phyloP scores from a whole-genome alignment of 2,797 vertebrate genomes.

The Tarsius wallacei region DNA sequence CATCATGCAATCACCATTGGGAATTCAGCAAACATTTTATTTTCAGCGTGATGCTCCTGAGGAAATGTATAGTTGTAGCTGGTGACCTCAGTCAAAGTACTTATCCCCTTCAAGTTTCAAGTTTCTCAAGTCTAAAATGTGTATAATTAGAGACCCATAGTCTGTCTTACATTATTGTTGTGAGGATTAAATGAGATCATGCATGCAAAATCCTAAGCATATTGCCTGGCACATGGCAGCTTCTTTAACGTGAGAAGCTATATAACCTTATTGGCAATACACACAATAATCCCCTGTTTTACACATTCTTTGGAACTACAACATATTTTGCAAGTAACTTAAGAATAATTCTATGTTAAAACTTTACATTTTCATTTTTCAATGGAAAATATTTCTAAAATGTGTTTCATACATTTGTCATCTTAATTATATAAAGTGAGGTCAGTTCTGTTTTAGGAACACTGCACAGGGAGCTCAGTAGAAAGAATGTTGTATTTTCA shows the following conservation, averaged over 20 bases:
- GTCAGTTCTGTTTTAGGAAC: not conserved
- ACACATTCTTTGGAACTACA: not conserved
- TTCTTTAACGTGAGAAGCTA: not conserved
- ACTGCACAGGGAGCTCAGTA: not conserved
- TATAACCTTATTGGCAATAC: not conserved
- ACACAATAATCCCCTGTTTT: not conserved
- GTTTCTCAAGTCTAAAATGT: not conserved
- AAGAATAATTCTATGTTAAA: conserved; percentile 35
- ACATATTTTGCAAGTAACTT: conserved; percentile 50
- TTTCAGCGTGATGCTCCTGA: conserved; percentile 7
- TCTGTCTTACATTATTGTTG: not conserved
- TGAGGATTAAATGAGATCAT: not conserved
- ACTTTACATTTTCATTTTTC: not conserved
- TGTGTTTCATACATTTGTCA: not conserved
- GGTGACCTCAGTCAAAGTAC: not conserved
- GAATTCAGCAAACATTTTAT: conserved; percentile 29
- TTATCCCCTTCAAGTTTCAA: not conserved
- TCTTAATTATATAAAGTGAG: conserved; percentile 17
- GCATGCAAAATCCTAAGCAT: not conserved
- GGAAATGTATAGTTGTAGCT: not conserved
- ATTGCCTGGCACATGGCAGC: not conserved
- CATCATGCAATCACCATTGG: not conserved
- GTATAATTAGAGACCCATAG: not conserved
- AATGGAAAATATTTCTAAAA: conserved; percentile 51
- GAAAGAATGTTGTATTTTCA: not conserved